These are phyloP conservation scores for Ectemnius cavifrons DNA, from an alignment of 2,888 invertebrate species.

Conservation along the genomic window DNA sequence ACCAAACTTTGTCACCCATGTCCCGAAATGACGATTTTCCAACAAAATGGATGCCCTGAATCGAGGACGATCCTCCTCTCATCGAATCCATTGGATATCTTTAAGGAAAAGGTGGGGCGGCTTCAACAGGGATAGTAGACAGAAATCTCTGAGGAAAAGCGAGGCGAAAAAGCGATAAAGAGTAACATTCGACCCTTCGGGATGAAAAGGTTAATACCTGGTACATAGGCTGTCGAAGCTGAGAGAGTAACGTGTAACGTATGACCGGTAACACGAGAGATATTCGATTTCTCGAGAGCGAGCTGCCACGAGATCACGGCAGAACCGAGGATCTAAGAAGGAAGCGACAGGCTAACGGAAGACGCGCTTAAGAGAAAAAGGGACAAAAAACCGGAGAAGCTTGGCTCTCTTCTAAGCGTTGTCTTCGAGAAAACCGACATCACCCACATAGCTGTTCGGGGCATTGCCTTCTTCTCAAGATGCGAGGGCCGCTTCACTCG, in stretches of 20 bases:
- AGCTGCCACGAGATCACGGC: slow-evolving; percentile 6
- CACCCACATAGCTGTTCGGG: slow-evolving; percentile 51
- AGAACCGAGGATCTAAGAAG: slow-evolving; percentile 1
- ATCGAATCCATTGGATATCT: not conserved
- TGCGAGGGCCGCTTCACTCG: slow-evolving; percentile 4
- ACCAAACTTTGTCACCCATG: not conserved
- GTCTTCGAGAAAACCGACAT: slow-evolving; percentile 37
- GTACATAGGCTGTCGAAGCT: slow-evolving; percentile 25
- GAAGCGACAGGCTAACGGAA: not conserved
- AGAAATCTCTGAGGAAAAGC: not conserved
- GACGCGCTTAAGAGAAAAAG: not conserved
- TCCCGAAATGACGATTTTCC: not conserved
- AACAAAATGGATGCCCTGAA: not conserved
- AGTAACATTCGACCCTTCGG: slow-evolving; percentile 24
- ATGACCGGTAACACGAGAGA: slow-evolving; percentile 40
- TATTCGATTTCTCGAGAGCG: slow-evolving; percentile 38
- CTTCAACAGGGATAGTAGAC: not conserved
- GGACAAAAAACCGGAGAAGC: slow-evolving; percentile 12
- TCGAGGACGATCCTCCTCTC: too few species aligned
- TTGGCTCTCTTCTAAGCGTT: slow-evolving; percentile 22
- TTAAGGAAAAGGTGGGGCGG: not conserved
- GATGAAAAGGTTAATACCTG: slow-evolving; percentile 35
- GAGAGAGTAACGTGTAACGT: slow-evolving; percentile 32
- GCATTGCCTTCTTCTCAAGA: slow-evolving; percentile 33
- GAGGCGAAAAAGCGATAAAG: slow-evolving; percentile 8